phyloP scores from a whole-genome alignment of 1,140 invertebrate genomes.

The Reticulitermes speratus region DNA sequence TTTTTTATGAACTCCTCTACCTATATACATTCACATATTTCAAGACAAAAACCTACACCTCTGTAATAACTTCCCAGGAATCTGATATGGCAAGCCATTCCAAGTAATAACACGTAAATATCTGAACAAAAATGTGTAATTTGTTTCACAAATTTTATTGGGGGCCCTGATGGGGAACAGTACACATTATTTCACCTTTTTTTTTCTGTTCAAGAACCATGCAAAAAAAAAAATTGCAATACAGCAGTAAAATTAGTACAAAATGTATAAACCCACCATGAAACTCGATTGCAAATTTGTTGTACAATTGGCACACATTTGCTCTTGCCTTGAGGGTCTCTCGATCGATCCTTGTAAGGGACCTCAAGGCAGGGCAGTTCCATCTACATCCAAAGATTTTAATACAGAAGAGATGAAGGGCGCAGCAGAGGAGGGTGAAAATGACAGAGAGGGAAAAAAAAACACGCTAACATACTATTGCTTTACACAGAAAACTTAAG shows the following conservation, averaged over 20 bases:
- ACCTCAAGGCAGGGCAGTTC: conserved; percentile 21
- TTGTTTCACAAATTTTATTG: conserved; percentile 34
- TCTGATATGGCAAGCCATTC: no score
- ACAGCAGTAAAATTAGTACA: conserved; percentile 35
- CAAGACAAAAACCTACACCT: no score
- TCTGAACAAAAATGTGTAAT: conserved; percentile 21
- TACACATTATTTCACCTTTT: conserved; percentile 28
- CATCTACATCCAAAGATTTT: conserved; percentile 16
- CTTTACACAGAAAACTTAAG: conserved; percentile 28
- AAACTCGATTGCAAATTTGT: conserved; percentile 28
- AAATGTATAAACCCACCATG: conserved; percentile 35
- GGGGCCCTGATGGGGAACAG: conserved; percentile 33
- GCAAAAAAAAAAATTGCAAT: conserved; percentile 33
- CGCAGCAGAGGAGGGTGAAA: background rate
- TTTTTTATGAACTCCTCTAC: no score
- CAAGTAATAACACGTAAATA: no score
- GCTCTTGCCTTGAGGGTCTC: background rate
- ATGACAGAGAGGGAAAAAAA: background rate
- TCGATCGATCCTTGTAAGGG: background rate
- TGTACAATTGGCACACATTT: conserved; percentile 31
- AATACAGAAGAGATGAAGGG: background rate
- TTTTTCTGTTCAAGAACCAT: conserved; percentile 12
- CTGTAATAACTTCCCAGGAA: no score
- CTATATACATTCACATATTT: no score
- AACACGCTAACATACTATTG: conserved; percentile 29